phyloP scores from a whole-genome alignment of 2,888 invertebrate species.

The Drosophila robusta region DNA sequence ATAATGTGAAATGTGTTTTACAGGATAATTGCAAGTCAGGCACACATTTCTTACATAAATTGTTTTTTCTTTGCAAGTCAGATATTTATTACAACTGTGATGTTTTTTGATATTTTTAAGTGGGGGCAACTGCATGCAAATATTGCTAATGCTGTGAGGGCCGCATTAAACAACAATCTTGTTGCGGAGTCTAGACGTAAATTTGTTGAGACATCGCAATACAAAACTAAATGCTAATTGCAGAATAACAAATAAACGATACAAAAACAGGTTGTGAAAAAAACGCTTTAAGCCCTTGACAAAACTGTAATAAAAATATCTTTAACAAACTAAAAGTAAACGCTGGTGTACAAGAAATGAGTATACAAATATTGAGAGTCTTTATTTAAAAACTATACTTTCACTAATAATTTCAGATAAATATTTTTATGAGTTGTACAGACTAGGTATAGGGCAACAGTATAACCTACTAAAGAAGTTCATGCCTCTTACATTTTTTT shows the following conservation, averaged over 20 bases:
- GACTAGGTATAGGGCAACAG: no score
- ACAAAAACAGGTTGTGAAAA: background rate
- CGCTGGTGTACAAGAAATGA: background rate
- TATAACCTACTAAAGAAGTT: no score
- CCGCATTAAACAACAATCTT: conserved; percentile 6
- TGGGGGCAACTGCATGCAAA: conserved; percentile 27
- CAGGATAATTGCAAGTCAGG: conserved; percentile 7
- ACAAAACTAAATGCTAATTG: conserved; percentile 24
- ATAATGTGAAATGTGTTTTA: no score
- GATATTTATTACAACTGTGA: conserved; percentile 13
- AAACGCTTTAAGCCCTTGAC: background rate
- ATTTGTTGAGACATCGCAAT: conserved; percentile 21
- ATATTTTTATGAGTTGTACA: no score
- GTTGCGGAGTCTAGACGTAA: conserved; percentile 19
- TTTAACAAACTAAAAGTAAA: background rate
- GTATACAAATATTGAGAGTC: no score
- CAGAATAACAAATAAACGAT: conserved; percentile 3
- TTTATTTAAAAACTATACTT: background rate
- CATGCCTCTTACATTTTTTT: no score
- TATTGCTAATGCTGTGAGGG: conserved; percentile 16
- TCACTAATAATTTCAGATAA: background rate
- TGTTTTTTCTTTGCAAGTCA: conserved; percentile 12
- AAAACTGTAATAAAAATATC: no score
- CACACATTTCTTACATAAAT: background rate
- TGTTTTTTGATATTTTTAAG: conserved; percentile 25